Evolutionary conservation across 37 sponge, comb jelly and placozoan genomes (phyloP).

Genomic region (Axinella damicornis): DNA sequence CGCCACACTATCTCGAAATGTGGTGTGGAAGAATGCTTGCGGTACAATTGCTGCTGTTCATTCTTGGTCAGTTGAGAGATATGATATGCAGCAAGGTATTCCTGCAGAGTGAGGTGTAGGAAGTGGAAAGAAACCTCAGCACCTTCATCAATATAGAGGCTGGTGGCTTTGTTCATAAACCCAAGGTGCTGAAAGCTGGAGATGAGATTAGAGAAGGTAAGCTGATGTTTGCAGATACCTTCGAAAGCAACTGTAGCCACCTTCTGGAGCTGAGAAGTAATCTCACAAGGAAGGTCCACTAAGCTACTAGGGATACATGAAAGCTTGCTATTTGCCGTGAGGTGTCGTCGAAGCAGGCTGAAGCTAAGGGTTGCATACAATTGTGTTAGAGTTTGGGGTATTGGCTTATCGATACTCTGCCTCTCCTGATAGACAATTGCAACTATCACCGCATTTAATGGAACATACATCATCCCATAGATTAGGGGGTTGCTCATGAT

Average conservation of each 20-base stretch:
- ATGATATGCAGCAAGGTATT: constrained; percentile 28
- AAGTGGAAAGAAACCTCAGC: not conserved
- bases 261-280: not conserved
- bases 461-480: constrained; percentile 24
- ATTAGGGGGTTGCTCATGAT: too few species aligned
- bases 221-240: not conserved
- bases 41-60: too few species aligned
- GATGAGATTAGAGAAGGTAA: not conserved
- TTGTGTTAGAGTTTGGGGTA: constrained; percentile 11
- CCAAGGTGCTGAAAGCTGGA: not conserved
- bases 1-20: too few species aligned
- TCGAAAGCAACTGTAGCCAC: not conserved
- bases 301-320: not conserved
- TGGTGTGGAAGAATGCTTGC: too few species aligned
- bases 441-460: constrained; percentile 1
- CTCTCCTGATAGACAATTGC: not conserved
- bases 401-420: not conserved
- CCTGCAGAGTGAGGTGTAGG: constrained; percentile 13
- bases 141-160: not conserved
- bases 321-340: not conserved
- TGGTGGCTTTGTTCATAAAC: not conserved
- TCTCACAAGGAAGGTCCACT: not conserved
- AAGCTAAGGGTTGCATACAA: constrained; percentile 1
- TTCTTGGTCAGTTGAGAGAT: not conserved
- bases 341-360: not conserved